Evolutionary conservation across 2,113 vertebrate species (phyloP).

Genomic region (Ammodramus savannarum): DNA sequence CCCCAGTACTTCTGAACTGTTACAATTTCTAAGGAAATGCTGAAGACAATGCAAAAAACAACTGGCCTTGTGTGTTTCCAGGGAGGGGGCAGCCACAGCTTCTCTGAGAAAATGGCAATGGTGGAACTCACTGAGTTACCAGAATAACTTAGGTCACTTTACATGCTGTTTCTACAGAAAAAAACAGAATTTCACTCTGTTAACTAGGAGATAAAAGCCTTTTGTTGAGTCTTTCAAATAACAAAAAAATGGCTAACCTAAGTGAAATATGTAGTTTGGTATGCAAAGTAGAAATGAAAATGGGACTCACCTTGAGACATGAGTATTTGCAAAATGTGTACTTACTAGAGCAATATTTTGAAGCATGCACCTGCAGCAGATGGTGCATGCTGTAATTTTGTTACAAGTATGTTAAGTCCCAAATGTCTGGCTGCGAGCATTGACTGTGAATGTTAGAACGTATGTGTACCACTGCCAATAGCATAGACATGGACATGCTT

Average conservation of each 20-base stretch:
- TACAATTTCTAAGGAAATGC: neutral
- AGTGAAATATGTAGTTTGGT: neutral
- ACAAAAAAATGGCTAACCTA: neutral
- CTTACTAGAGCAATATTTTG: neutral
- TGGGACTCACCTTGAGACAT: neutral
- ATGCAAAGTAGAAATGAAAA: neutral
- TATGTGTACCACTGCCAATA: neutral
- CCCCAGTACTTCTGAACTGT: neutral
- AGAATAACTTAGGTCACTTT: neutral
- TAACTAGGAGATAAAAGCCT: neutral
- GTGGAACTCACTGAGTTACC: neutral
- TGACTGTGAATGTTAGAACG: slow-evolving; percentile 51
- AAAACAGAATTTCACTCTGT: neutral
- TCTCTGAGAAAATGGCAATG: neutral
- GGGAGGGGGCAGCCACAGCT: neutral
- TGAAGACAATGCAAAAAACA: neutral
- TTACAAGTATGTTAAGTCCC: slow-evolving; percentile 43
- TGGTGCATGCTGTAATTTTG: slow-evolving; percentile 18
- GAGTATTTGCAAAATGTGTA: neutral
- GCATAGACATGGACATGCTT: neutral
- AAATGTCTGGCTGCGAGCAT: slow-evolving; percentile 23
- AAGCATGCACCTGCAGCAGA: slow-evolving; percentile 36
- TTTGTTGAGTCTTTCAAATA: neutral
- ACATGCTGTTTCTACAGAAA: neutral
- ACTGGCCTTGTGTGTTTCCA: neutral